Conservation (phyloP, 2,113 vertebrate genomes). For the Mirounga angustirostris region DNA sequence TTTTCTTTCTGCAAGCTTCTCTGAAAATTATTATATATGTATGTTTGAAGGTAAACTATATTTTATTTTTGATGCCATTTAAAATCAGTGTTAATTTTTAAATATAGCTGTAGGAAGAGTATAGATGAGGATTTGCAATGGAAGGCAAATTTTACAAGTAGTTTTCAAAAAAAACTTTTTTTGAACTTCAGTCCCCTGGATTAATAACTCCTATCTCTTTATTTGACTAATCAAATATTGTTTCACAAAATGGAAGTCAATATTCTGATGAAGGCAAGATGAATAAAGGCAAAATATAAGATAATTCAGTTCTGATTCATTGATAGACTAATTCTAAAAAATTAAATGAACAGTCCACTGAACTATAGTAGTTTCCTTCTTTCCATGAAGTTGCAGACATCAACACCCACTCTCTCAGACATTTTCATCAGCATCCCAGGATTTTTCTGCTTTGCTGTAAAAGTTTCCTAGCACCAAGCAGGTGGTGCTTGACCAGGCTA, state of each 20-base stretch:
- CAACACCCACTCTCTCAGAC: not conserved
- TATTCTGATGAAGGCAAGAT: not conserved
- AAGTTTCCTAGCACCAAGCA: not conserved
- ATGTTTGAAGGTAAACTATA: not conserved
- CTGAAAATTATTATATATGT: slow-evolving; percentile 6
- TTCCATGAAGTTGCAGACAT: not conserved
- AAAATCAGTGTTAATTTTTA: slow-evolving; percentile 38
- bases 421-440: not conserved
- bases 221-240: slow-evolving; percentile 20
- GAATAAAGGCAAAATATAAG: not conserved
- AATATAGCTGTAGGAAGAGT: not conserved
- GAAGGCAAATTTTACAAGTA: not conserved
- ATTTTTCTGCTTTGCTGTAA: not conserved
- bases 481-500: not conserved
- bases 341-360: not conserved
- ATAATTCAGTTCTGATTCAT: not conserved
- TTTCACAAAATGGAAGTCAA: not conserved
- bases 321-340: not conserved
- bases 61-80: slow-evolving; percentile 1
- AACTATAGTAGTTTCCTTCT: not conserved
- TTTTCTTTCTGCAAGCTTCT: not conserved
- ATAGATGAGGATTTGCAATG: not conserved
- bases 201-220: not conserved
- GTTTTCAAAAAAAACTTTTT: not conserved
- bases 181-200: not conserved